Base-by-base conservation (phyloP, 2,797 vertebrate genomes). In the Tiaroga cobitis region DNA sequence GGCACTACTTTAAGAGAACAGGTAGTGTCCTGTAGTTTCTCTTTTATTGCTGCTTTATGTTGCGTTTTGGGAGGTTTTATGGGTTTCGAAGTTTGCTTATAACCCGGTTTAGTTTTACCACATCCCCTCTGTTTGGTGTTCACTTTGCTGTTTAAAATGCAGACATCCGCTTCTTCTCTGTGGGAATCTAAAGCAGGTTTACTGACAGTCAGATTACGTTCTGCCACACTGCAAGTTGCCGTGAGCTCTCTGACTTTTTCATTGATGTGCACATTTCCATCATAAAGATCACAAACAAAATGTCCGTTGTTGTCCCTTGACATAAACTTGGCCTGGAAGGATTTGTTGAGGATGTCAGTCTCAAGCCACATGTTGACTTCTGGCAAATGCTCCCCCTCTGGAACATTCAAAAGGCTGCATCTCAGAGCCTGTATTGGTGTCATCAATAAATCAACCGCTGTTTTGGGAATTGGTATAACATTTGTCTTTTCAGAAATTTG, bases 361-460 rank as follows among this genome's bases (percentile, higher is more conserved):
- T 94, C 89, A 63, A 99, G 97, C 96, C 96, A 99, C 0, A 83
- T 90, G 87, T 92, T 95, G 84, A 95, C 93, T 78, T 95, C 92
- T 70, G 90, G 73, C 84, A 95, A 92, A 88, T 94, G 86, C 80
- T 94, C 88, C 41, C 84, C 49, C 68, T 92, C 92, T 54, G 90
- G 89, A 90, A 97, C 90, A 85, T 91, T 92, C 34, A 91, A 91
- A 15, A 99, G 94, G 85, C 86, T 93, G 87, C 95, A 98, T 77
- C 92, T 94, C 89, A 98, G 37, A 76, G 97, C 97, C 93, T 98
- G 97, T 96, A 99, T 96, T n/a, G 97, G 98, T 8, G 91, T 96
- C 87, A 94, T 92, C 49, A 98, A 81, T 85, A 99, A 84, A 80
- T 97, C 95, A 78, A 81, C 80, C 21, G 94, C 96, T 86, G 93